Conservation (phyloP, 1,140 invertebrate genomes). For the Bombus waltoni region DNA sequence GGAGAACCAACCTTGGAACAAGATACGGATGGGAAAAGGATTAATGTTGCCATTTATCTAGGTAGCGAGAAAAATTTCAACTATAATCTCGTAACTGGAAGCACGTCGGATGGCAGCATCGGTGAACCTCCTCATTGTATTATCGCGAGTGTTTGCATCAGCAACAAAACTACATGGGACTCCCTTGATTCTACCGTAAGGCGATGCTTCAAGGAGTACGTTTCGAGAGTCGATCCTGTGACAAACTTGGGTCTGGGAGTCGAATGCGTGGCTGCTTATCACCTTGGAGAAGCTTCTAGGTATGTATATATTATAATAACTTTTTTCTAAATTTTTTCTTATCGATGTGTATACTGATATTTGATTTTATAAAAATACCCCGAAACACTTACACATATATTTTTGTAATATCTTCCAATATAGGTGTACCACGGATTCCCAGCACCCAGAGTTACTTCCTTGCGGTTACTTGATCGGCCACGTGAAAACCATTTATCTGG, state of each 20-base stretch:
- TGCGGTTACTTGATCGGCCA: constrained; percentile 97
- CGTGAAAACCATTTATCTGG: constrained; percentile 90
- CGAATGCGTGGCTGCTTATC: constrained; percentile 96
- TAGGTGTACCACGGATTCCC: constrained; percentile 83
- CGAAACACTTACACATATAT: background rate
- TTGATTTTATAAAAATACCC: background rate
- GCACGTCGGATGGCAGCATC: constrained; percentile 78
- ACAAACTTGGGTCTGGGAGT: constrained; percentile 94
- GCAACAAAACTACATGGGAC: constrained; percentile 97
- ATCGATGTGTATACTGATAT: background rate
- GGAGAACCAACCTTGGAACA: constrained; percentile 85
- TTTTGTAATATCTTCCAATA: background rate
- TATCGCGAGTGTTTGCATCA: constrained; percentile 94
- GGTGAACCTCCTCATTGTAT: constrained; percentile 86
- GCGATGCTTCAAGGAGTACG: constrained; percentile 97
- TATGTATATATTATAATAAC: constrained; percentile 80
- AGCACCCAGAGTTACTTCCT: constrained; percentile 93
- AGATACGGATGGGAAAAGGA: constrained; percentile 93
- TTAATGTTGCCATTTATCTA: constrained; percentile 91
- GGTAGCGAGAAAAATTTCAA: constrained; percentile 91
- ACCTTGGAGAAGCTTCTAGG: constrained; percentile 93
- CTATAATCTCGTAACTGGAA: constrained; percentile 77
- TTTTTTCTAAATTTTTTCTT: background rate
- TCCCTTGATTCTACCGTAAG: constrained; percentile 95
- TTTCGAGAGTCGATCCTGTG: constrained; percentile 95